Percentiles rank a stretch among this genome's conserved stretches.
Evolutionary conservation across 2,797 vertebrate genomes (phyloP).

Genomic region (Loriculus beryllinus): DNA sequence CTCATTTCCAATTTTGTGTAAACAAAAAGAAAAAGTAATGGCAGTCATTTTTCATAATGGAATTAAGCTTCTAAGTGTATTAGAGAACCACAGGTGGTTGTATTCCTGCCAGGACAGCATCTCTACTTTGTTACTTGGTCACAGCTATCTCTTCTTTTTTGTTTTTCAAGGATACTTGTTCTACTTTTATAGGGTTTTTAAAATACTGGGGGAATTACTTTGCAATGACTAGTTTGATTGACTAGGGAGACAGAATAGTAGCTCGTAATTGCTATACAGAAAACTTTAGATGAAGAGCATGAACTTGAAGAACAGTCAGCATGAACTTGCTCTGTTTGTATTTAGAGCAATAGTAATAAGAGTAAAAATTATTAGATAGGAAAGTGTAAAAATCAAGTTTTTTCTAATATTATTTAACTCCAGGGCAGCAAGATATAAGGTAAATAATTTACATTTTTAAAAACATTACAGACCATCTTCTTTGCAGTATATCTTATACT

Average conservation of each 20-base stretch:
- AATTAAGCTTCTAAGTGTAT: background rate
- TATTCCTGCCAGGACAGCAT: background rate
- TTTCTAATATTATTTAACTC: background rate
- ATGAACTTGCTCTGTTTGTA: background rate
- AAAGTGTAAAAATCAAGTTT: background rate
- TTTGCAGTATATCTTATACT: background rate
- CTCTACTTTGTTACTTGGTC: background rate
- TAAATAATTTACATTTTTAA: background rate
- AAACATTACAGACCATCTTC: fast-evolving
- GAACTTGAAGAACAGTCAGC: background rate
- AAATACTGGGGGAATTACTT: background rate
- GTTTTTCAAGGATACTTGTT: background rate
- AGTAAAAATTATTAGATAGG: background rate
- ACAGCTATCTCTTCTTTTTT: background rate
- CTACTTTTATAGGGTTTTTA: background rate
- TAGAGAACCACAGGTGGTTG: background rate
- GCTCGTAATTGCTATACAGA: background rate
- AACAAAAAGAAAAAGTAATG: background rate
- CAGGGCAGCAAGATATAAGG: background rate
- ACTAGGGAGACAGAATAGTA: background rate
- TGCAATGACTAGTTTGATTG: background rate
- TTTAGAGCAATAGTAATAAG: background rate
- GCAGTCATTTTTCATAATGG: background rate
- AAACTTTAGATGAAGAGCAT: background rate
- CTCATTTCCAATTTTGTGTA: slow-evolving; percentile 16